These are phyloP conservation scores for Lobophora halterata DNA, from an alignment of 2,888 invertebrate genomes.

Conservation along the genomic window DNA sequence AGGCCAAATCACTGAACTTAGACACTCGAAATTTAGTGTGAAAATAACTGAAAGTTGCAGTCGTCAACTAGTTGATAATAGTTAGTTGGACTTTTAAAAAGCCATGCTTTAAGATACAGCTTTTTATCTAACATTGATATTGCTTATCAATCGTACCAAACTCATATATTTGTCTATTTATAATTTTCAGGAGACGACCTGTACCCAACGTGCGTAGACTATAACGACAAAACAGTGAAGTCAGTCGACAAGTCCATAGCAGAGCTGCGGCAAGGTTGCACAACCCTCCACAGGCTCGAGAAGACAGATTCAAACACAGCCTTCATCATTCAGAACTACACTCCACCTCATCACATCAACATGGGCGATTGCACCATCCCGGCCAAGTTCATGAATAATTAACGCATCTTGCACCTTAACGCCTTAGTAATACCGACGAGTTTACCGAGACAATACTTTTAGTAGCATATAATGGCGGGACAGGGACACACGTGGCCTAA, in stretches of 20 bases:
- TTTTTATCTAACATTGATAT: too few relatives aligned
- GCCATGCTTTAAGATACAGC: too few relatives aligned
- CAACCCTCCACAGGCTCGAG: slow-evolving; percentile 58
- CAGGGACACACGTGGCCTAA: slow-evolving; percentile 89
- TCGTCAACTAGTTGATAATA: too few relatives aligned
- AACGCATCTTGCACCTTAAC: slow-evolving; percentile 47
- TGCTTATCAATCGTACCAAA: too few relatives aligned
- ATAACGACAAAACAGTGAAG: slow-evolving; percentile 40
- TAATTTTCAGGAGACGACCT: slow-evolving; percentile 73
- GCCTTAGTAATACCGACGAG: slow-evolving; percentile 65
- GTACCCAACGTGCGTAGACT: slow-evolving; percentile 67
- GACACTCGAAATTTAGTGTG: too few relatives aligned
- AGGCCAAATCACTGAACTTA: too few relatives aligned
- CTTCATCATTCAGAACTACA: slow-evolving; percentile 54
- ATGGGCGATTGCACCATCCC: slow-evolving; percentile 56
- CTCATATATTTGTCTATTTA: too few relatives aligned
- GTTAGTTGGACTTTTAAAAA: too few relatives aligned
- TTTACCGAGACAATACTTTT: slow-evolving; percentile 26
- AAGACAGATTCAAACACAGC: too few relatives aligned
- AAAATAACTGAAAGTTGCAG: too few relatives aligned
- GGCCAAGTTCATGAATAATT: slow-evolving; percentile 33
- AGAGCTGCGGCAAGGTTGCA: slow-evolving; percentile 51
- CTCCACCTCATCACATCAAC: slow-evolving; percentile 58
- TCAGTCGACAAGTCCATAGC: slow-evolving; percentile 53
- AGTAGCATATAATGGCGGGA: slow-evolving; percentile 49